Evolutionary conservation across 2,797 vertebrate genomes (phyloP).

Genomic region (Enteromius argenteus): DNA sequence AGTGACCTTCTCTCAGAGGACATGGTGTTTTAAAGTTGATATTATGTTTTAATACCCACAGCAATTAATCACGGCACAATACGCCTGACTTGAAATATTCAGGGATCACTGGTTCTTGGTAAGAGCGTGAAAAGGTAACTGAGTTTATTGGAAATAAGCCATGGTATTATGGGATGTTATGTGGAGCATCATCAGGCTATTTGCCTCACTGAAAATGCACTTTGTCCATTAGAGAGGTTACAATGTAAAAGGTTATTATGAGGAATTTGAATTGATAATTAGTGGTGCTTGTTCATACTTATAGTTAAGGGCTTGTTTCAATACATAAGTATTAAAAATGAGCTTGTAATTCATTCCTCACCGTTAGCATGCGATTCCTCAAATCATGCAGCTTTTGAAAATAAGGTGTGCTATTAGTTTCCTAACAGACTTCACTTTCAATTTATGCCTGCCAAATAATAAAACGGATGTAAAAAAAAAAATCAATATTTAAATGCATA

Average conservation of each 20-base stretch:
- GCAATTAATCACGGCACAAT: slow-evolving; percentile 52
- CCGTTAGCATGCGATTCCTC: background rate
- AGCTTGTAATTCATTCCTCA: background rate
- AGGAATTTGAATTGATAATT: slow-evolving; percentile 26
- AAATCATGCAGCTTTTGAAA: background rate
- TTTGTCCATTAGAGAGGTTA: slow-evolving; percentile 4
- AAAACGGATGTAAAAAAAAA: too few relatives aligned
- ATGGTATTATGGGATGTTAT: slow-evolving; percentile 24
- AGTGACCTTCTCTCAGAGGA: slow-evolving; percentile 57
- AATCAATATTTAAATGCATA: too few relatives aligned
- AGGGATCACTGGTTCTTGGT: slow-evolving; percentile 48
- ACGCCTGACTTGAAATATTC: slow-evolving; percentile 35
- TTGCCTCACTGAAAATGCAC: background rate
- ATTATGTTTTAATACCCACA: slow-evolving; percentile 52
- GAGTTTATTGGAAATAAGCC: slow-evolving; percentile 29
- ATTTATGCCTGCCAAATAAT: background rate
- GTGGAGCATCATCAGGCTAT: slow-evolving; percentile 6
- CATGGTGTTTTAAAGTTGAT: slow-evolving; percentile 60
- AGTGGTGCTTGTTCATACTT: background rate
- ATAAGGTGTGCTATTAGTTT: background rate
- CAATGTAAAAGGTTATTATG: background rate
- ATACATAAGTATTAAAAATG: background rate
- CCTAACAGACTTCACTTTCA: background rate
- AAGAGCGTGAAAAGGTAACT: slow-evolving; percentile 36
- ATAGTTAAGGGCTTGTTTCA: background rate